These are phyloP conservation scores for Sinodicranocentrus sp. DNA, from an alignment of 2,888 invertebrate species.

Conservation along the genomic window DNA sequence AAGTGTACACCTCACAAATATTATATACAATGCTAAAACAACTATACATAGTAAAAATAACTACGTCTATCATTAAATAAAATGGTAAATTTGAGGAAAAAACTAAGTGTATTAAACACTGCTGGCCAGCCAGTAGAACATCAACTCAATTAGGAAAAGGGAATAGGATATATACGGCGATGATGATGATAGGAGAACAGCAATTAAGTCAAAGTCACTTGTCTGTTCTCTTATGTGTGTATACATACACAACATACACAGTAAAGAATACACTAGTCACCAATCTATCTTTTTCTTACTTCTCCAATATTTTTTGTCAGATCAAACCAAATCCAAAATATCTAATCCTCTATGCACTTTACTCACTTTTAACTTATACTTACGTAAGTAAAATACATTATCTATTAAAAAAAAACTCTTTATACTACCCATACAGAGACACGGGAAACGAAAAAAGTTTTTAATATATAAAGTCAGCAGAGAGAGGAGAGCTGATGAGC, in stretches of 20 bases:
- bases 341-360: neutral
- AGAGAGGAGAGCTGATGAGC: constrained; percentile 33
- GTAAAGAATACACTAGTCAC: neutral
- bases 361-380: too few relatives aligned
- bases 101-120: neutral
- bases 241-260: neutral
- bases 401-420: too few relatives aligned
- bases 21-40: too few relatives aligned
- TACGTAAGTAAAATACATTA: too few relatives aligned
- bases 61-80: too few relatives aligned
- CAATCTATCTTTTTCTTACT: neutral
- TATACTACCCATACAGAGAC: too few relatives aligned
- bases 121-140: constrained; percentile 45
- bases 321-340: constrained; percentile 10
- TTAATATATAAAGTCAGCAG: constrained; percentile 2
- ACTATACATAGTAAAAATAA: too few relatives aligned
- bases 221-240: constrained; percentile 68
- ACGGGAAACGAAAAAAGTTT: neutral
- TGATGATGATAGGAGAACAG: constrained; percentile 54
- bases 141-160: constrained; percentile 31
- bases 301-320: constrained; percentile 14
- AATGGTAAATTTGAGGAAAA: neutral
- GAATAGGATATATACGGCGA: constrained; percentile 25
- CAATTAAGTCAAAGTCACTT: constrained; percentile 68
- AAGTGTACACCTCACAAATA: too few relatives aligned